Conservation (phyloP, 1,140 invertebrate genomes). For the Drosophila triauraria region DNA sequence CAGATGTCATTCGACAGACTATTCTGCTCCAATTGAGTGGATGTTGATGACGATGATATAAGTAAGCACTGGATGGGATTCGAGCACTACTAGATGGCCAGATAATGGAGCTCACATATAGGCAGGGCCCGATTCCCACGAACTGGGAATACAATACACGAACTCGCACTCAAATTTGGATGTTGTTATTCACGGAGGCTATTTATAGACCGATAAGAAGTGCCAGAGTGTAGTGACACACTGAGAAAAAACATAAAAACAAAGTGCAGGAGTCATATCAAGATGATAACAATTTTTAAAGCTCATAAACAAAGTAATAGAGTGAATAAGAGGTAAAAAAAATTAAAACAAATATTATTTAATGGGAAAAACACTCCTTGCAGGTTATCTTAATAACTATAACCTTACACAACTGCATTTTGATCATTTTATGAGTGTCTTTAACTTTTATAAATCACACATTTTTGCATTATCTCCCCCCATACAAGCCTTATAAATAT, state of each 20-base stretch:
- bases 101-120: slow-evolving; percentile 14
- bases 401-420: neutral
- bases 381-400: too few relatives aligned
- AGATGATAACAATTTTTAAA: neutral
- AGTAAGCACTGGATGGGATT: slow-evolving; percentile 11
- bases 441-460: neutral
- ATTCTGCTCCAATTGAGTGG: slow-evolving; percentile 25
- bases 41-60: slow-evolving; percentile 9
- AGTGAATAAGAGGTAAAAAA: neutral
- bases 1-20: slow-evolving; percentile 12
- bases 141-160: slow-evolving; percentile 8
- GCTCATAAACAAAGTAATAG: neutral
- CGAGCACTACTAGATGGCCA: slow-evolving; percentile 16
- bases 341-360: neutral
- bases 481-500: neutral
- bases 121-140: slow-evolving; percentile 8
- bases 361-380: neutral
- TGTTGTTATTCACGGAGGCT: slow-evolving; percentile 32
- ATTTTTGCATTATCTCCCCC: neutral
- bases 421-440: neutral
- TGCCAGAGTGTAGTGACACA: slow-evolving; percentile 2
- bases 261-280: neutral
- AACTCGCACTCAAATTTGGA: slow-evolving; percentile 19
- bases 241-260: slow-evolving; percentile 6
- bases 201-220: slow-evolving; percentile 33